phyloP scores from a whole-genome alignment of 2,888 invertebrate species.

The Melipona beecheii region DNA sequence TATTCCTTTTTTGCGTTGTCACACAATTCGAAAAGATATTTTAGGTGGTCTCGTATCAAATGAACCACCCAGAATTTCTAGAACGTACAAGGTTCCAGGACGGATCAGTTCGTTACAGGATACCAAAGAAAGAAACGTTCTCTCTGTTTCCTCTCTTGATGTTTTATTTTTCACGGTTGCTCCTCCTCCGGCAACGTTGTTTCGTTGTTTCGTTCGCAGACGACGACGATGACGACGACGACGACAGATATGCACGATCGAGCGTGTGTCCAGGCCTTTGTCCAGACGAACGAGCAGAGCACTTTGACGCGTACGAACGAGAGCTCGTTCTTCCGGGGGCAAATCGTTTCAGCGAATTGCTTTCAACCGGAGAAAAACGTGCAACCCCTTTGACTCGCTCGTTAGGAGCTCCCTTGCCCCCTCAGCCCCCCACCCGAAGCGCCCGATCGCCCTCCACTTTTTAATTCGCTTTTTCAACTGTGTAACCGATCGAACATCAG shows the following conservation, averaged over 20 bases:
- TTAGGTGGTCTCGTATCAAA: too few species aligned
- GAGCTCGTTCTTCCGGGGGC: not conserved
- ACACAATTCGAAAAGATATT: too few species aligned
- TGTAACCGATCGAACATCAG: slow-evolving; percentile 3
- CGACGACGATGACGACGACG: not conserved
- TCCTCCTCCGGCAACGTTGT: not conserved
- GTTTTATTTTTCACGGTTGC: not conserved
- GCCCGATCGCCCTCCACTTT: not conserved
- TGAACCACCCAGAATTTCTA: too few species aligned
- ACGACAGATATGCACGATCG: slow-evolving; percentile 43
- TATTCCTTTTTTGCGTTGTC: too few species aligned
- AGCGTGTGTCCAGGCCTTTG: slow-evolving; percentile 45
- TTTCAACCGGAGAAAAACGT: not conserved
- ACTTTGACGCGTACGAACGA: slow-evolving; percentile 29
- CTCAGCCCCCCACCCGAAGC: not conserved
- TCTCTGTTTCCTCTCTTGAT: not conserved
- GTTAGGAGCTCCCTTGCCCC: not conserved
- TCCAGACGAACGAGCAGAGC: not conserved
- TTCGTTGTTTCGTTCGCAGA: slow-evolving; percentile 40
- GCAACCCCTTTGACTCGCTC: not conserved
- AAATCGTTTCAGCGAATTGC: slow-evolving; percentile 7
- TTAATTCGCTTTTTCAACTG: slow-evolving; percentile 1
- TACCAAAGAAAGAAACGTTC: too few species aligned
- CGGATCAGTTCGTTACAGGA: too few species aligned
- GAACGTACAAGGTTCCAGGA: too few species aligned